These are phyloP conservation scores for Physella acuta DNA, from an alignment of 1,140 invertebrate species.

Conservation along the genomic window DNA sequence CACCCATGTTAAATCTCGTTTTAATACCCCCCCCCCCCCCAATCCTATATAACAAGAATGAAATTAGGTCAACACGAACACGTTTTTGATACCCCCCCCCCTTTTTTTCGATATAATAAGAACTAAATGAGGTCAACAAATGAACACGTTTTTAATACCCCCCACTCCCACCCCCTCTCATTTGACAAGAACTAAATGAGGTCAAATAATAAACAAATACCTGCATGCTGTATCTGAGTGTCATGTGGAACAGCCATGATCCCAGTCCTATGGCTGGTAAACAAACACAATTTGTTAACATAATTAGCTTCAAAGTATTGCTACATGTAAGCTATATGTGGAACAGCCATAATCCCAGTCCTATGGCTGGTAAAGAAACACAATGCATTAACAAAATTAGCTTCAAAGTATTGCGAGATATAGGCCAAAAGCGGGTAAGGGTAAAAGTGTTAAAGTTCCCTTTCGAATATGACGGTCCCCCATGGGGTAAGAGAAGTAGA, in stretches of 20 bases:
- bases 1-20: too few relatives aligned
- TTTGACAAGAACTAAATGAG: neutral
- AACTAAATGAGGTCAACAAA: neutral
- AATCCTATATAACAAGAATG: too few relatives aligned
- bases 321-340: constrained; percentile 57
- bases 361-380: constrained; percentile 42
- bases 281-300: too few relatives aligned
- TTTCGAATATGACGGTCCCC: too few relatives aligned
- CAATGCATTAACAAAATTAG: too few relatives aligned
- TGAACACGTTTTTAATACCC: neutral
- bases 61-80: too few relatives aligned
- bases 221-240: constrained; percentile 57
- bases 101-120: neutral
- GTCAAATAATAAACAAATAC: constrained; percentile 18
- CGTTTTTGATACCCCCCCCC: too few relatives aligned
- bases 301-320: too few relatives aligned
- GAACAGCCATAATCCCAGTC: constrained; percentile 57
- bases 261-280: constrained; percentile 54
- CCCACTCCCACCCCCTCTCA: neutral
- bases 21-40: too few relatives aligned
- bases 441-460: too few relatives aligned
- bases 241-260: constrained; percentile 59
- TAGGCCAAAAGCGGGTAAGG: constrained; percentile 58
- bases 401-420: too few relatives aligned
- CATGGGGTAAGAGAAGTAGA: too few relatives aligned